Evolutionary conservation across 2,888 invertebrate genomes (phyloP), one percentile per base, ranked within the genome.

Genomic region (Drosophila cognata): DNA sequence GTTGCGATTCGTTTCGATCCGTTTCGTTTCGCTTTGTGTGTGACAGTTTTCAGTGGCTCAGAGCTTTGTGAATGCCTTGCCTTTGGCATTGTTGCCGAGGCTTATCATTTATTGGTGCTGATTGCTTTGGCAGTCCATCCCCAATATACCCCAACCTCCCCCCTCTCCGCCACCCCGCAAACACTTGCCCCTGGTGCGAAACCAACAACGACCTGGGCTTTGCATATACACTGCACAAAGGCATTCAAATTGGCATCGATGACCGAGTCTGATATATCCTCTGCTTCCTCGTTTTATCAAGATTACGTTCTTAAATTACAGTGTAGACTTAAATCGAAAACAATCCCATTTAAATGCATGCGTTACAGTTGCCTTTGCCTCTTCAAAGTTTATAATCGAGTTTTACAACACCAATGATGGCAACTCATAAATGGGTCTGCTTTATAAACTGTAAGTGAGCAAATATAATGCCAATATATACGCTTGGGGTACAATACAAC

Each of bases 41-140:
- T 55, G 74, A 79, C 79, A 79, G 72, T 80, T 79, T 71, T 70
- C 72, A 60, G 74, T 58, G 63, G 46, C 58, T 65, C 21, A 1
- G 58, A 29, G 52, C 52, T 46, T 52, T 71, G 57, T 52, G 52
- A 46, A 31, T 46, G 71, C 74, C 55, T 50, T 72, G 88, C 77
- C 65, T 71, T 80, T 74, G 81, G 78, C 88, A 83, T 88, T 84
- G 79, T 84, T 83, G 78, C 68, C 67, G 62, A 72, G 75, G 82
- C 85, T 85, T 85, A 85, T 89, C 84, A 89, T 85, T 85, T 85
- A 87, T 89, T 87, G 88, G 88, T 84, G 84, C 88, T 89, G 88
- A 86, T 88, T 84, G 86, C 68, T 79, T 84, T 81, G 78, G 64
- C 87, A 66, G 72, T 69, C 69, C 81, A 74, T 60, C 61, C 64